These are phyloP conservation scores for Tribolium freemani DNA, from an alignment of 2,888 invertebrate species.

Conservation along the genomic window DNA sequence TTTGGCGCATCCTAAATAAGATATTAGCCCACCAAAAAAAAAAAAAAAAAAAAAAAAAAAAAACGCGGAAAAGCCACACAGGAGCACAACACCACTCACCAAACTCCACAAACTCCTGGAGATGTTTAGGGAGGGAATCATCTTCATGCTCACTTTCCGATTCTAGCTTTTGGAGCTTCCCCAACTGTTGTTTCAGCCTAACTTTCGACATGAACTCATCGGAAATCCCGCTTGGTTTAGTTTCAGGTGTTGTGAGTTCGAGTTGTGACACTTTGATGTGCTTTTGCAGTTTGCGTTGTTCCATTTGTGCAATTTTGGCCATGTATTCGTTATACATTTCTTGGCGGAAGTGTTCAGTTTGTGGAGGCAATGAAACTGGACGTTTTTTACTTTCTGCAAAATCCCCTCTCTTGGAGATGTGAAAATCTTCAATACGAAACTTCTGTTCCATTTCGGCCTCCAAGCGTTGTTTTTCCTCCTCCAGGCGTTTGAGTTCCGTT, in stretches of 20 bases:
- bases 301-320: constrained; percentile 82
- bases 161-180: constrained; percentile 39
- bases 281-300: constrained; percentile 84
- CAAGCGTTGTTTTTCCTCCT: constrained; percentile 70
- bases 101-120: constrained; percentile 81
- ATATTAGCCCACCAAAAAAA: too few species aligned
- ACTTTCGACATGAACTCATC: constrained; percentile 85
- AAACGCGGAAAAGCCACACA: constrained; percentile 7
- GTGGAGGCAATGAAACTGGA: constrained; percentile 56
- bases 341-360: constrained; percentile 80
- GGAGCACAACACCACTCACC: constrained; percentile 67
- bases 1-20: background rate
- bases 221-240: constrained; percentile 72
- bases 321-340: constrained; percentile 90
- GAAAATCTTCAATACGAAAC: constrained; percentile 68
- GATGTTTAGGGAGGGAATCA: constrained; percentile 78
- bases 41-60: too few species aligned
- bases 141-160: constrained; percentile 51
- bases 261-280: constrained; percentile 82
- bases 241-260: constrained; percentile 56
- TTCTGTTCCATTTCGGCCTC: constrained; percentile 64
- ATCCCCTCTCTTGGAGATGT: constrained; percentile 69
- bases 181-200: constrained; percentile 77
- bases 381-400: constrained; percentile 61
- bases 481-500: constrained; percentile 75